phyloP scores from a whole-genome alignment of 1,140 invertebrate species.

The Probaryconus sp. region DNA sequence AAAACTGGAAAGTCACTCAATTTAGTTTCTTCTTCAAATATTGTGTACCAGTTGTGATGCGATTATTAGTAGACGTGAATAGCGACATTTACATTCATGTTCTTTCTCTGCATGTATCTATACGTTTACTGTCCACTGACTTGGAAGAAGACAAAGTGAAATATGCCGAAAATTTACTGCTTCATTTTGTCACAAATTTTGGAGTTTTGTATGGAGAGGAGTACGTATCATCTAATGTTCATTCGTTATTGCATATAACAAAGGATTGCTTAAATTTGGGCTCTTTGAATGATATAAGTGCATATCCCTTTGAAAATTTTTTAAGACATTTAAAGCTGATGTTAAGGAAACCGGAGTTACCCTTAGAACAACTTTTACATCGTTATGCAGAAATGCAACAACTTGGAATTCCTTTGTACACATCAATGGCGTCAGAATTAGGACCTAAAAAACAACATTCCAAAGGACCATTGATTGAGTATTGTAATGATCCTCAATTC shows the following conservation, averaged over 20 bases:
- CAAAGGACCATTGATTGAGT: too few species aligned
- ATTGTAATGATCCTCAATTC: too few species aligned
- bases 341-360: conserved; percentile 19
- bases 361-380: conserved; percentile 18
- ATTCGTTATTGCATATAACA: conserved; percentile 55
- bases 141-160: too few species aligned
- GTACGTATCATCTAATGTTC: conserved; percentile 53
- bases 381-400: conserved; percentile 14
- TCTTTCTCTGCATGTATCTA: conserved; percentile 37
- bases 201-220: conserved; percentile 43
- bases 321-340: conserved; percentile 31
- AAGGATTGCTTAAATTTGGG: conserved; percentile 37
- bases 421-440: too few species aligned
- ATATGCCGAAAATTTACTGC: too few species aligned
- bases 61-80: conserved; percentile 4
- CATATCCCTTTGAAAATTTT: conserved; percentile 52
- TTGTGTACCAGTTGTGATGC: conserved; percentile 60
- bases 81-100: conserved; percentile 46
- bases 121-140: conserved; percentile 27
- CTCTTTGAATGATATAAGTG: conserved; percentile 43
- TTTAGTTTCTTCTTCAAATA: conserved; percentile 66
- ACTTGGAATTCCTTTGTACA: too few species aligned
- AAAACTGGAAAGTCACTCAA: conserved; percentile 69
- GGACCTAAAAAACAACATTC: too few species aligned
- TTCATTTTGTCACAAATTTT: conserved; percentile 46